Evolutionary conservation across 2,888 invertebrate genomes (phyloP).

Genomic region (Coelogynopora nodosa): DNA sequence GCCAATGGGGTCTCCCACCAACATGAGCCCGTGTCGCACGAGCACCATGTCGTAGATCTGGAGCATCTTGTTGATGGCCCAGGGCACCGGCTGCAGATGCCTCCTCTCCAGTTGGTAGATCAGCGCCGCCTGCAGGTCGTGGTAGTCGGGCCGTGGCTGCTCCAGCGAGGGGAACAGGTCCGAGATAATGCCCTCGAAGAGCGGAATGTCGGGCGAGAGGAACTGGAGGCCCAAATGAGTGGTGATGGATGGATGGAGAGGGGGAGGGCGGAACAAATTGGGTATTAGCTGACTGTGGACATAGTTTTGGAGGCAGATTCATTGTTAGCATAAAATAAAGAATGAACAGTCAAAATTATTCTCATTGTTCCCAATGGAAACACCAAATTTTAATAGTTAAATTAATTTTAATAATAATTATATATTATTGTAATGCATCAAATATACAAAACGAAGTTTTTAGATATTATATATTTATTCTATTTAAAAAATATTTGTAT

Average conservation of each 20-base stretch:
- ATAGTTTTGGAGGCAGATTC: no score
- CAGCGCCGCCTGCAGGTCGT: slow-evolving; percentile 54
- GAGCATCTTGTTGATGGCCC: slow-evolving; percentile 59
- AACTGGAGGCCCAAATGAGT: slow-evolving; percentile 52
- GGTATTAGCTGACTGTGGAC: no score
- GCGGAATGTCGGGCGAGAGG: slow-evolving; percentile 60
- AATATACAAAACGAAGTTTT: no score
- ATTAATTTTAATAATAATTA: no score
- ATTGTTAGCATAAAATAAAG: no score
- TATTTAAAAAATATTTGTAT: no score
- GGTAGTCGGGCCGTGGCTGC: slow-evolving; percentile 58
- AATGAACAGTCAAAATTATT: no score
- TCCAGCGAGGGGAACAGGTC: slow-evolving; percentile 60
- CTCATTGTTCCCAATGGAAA: no score
- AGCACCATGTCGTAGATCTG: slow-evolving; percentile 62
- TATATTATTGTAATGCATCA: no score
- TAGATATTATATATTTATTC: no score
- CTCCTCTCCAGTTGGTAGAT: slow-evolving; percentile 51
- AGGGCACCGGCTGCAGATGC: slow-evolving; percentile 57
- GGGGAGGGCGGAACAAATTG: not conserved
- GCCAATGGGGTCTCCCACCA: slow-evolving; percentile 60
- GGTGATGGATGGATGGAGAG: not conserved
- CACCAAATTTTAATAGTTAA: no score
- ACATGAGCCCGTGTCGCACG: slow-evolving; percentile 61
- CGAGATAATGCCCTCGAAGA: slow-evolving; percentile 61